These are phyloP conservation scores for Tetragnatha versicolor DNA, from an alignment of 1,140 invertebrate species.

Conservation along the genomic window DNA sequence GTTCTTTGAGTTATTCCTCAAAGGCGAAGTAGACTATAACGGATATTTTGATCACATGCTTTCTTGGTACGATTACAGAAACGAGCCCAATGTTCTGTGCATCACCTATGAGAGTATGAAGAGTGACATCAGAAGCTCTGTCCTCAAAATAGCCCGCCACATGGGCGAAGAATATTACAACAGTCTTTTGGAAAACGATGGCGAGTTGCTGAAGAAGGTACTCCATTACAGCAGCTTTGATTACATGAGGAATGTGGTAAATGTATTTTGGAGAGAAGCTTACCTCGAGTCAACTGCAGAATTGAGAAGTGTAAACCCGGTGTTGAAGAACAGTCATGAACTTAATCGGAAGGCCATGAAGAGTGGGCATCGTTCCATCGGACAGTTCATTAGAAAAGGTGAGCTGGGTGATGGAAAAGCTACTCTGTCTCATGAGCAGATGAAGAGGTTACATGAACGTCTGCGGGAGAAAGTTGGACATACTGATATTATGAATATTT, in stretches of 20 bases:
- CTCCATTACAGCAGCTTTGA: constrained; percentile 65
- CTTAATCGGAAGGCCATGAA: constrained; percentile 63
- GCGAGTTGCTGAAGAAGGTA: constrained; percentile 59
- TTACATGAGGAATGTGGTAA: constrained; percentile 65
- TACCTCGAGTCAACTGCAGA: background rate
- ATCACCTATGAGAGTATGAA: constrained; percentile 59
- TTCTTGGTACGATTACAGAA: constrained; percentile 59
- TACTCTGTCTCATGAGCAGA: constrained; percentile 63
- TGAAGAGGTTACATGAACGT: constrained; percentile 62
- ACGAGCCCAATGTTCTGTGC: constrained; percentile 62
- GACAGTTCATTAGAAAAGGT: constrained; percentile 61
- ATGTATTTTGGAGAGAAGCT: background rate
- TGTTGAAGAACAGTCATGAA: constrained; percentile 65
- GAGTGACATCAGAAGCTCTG: constrained; percentile 61
- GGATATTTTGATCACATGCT: constrained; percentile 64
- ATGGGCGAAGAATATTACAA: constrained; percentile 60
- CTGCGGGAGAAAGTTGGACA: constrained; percentile 32
- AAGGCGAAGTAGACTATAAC: constrained; percentile 61
- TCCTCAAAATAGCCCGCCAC: constrained; percentile 65
- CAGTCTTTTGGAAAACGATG: constrained; percentile 57
- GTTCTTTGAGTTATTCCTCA: constrained; percentile 62
- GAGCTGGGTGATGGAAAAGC: constrained; percentile 65
- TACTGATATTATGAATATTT: too few relatives aligned
- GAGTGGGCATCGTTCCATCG: constrained; percentile 60
- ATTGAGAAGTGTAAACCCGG: background rate